A percentile compares a stretch with the other conserved stretches of the same genome.
Conservation (phyloP, 2,888 invertebrate genomes). For the Stegana nigrithorax region DNA sequence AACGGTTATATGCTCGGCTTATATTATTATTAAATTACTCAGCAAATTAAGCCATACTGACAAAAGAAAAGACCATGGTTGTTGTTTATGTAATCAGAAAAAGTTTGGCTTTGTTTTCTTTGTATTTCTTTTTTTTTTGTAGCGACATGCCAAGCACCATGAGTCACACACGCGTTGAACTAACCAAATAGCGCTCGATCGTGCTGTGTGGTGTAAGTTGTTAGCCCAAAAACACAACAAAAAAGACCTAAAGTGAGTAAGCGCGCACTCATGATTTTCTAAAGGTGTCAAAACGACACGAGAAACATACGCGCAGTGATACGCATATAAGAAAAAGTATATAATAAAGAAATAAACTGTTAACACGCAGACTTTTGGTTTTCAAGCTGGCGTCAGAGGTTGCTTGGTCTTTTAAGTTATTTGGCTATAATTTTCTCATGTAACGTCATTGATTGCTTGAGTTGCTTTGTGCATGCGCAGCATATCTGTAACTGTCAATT, state of each 20-base stretch:
- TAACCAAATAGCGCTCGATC: constrained; percentile 26
- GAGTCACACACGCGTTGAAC: constrained; percentile 44
- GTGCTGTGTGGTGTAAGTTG: too few species aligned
- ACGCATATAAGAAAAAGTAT: background rate
- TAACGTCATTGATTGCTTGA: background rate
- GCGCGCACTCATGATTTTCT: constrained; percentile 52
- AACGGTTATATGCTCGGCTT: background rate
- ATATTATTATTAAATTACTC: background rate
- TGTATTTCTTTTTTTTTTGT: constrained; percentile 16
- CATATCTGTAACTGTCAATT: background rate
- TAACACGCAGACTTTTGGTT: constrained; percentile 31
- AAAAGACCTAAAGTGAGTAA: constrained; percentile 39
- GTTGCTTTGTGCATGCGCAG: constrained; percentile 1
- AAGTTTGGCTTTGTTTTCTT: constrained; percentile 17
- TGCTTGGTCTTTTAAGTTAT: constrained; percentile 26
- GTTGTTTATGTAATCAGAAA: too few species aligned
- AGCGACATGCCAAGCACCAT: constrained; percentile 28
- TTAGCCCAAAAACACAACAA: constrained; percentile 34
- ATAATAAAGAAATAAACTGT: constrained; percentile 34
- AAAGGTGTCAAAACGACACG: constrained; percentile 41
- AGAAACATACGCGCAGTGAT: constrained; percentile 15
- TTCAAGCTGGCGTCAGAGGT: constrained; percentile 41
- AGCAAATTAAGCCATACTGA: constrained; percentile 1
- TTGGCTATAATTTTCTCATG: constrained; percentile 16
- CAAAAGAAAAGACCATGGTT: background rate